Conservation (phyloP, 2,797 vertebrate species). For the Lepilemur septentrionalis region DNA sequence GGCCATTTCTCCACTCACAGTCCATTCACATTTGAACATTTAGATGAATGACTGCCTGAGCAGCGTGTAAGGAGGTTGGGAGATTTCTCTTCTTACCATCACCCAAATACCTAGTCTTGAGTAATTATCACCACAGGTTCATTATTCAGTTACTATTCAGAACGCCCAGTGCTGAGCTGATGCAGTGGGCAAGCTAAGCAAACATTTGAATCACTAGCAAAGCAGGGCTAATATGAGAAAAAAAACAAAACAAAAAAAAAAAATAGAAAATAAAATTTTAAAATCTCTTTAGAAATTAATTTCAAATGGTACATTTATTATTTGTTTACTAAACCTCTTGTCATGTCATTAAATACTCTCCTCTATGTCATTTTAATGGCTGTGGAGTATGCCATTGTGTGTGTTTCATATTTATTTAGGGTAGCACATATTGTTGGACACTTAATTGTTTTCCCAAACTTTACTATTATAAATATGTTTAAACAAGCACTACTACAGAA, state of each 20-base stretch:
- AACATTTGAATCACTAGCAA: neutral
- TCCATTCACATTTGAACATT: neutral
- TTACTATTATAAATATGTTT: neutral
- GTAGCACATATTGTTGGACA: neutral
- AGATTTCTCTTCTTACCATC: neutral
- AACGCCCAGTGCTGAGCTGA: neutral
- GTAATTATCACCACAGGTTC: neutral
- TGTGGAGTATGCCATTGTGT: neutral
- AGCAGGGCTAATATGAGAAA: neutral
- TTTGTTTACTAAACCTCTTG: neutral
- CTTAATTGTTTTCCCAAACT: slow-evolving; percentile 29
- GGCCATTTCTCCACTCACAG: neutral
- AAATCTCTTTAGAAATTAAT: neutral
- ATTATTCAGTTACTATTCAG: neutral
- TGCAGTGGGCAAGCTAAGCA: neutral
- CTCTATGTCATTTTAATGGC: neutral
- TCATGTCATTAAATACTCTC: neutral
- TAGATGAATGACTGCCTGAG: neutral
- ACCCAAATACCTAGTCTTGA: neutral
- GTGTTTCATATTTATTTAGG: neutral
- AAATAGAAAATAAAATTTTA: neutral
- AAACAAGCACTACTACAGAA: neutral
- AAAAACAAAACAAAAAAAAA: neutral
- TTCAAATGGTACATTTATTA: neutral
- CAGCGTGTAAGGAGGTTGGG: neutral